Percentiles rank a stretch among this genome's conserved stretches.
Evolutionary conservation across 1,140 invertebrate species (phyloP).

Genomic region (Lasioglossum albipes): DNA sequence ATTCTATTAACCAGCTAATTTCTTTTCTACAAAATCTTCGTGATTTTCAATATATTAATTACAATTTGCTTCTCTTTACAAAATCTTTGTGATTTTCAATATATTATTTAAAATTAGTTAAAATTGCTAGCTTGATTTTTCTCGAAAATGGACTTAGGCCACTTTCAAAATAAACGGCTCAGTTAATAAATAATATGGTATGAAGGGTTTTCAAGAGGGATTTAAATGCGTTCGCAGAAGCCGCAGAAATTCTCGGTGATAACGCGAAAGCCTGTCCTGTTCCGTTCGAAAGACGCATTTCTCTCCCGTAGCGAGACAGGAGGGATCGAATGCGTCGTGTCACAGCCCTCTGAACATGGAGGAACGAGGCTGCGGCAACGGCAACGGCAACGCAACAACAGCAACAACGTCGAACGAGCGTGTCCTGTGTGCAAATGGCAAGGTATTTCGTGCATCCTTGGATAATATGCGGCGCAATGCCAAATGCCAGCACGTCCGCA

Average conservation of each 20-base stretch:
- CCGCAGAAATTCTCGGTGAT: neutral
- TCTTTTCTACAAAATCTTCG: too few species aligned
- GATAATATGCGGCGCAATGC: conserved; percentile 77
- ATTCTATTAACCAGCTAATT: too few species aligned
- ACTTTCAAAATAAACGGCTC: too few species aligned
- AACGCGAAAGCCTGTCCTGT: neutral
- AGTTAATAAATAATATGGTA: neutral
- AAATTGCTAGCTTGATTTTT: too few species aligned
- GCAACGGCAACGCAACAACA: conserved; percentile 52
- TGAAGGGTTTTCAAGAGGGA: neutral
- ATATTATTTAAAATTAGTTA: too few species aligned
- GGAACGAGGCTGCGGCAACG: conserved; percentile 50
- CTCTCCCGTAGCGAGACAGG: conserved; percentile 11
- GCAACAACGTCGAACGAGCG: conserved; percentile 58
- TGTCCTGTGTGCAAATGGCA: conserved; percentile 72
- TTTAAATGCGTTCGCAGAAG: neutral
- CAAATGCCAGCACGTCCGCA: conserved; percentile 74
- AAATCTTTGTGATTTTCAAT: too few species aligned
- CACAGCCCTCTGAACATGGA: conserved; percentile 54
- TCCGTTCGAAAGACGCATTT: conserved; percentile 4
- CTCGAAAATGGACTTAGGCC: neutral
- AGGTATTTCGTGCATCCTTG: conserved; percentile 76
- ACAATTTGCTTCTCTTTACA: too few species aligned
- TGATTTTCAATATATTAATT: too few species aligned
- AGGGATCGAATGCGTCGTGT: conserved; percentile 32